Base-by-base conservation (phyloP, 2,797 vertebrate species). In the Chlorospingus semifuscus region DNA sequence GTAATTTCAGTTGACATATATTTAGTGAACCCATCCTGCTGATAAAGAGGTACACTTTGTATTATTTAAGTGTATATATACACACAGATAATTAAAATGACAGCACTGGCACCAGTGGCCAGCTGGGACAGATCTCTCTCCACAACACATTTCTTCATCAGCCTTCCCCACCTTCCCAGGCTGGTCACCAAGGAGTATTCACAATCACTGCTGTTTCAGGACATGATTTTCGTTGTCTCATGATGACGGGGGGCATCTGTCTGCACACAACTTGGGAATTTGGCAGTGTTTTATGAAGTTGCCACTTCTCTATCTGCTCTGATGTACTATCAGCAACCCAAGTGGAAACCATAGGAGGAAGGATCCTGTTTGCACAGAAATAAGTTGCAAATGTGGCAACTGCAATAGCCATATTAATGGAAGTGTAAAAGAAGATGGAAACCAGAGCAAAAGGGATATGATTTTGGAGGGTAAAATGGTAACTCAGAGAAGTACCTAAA, bases 21-120 rank as follows among this genome's bases (percentile, higher is more conserved):
- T 92, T 94, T 95, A 92, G 93, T 59, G 81, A 95, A 80, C 52
- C 68, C 68, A 53, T 93, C 61, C 84, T 90, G 74, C 89, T 84
- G 85, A 91, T 89, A 90, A 96, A 91, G 80, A 94, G 47, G 77
- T 88, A 70, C 47, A 34, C 9, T 18, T 32, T 79, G 49, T 79
- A 49, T 66, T 88, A 56, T 72, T 24, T n/a, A 50, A 23, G 23
- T 42, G 24, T 82, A 37, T 32, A 50, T 70, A 87, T 5, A 88
- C 50, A 83, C 24, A 70, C 41, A 88, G 87, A 63, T 72, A 86
- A 91, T 89, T 79, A 79, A 88, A 93, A 79, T 34, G 92, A 77
- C 82, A 95, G 41, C 1, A 0, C 65, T 81, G 80, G 69, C 34
- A 86, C 63, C 52, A 55, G 41, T n/a, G 70, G 19, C 77, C 86